Base-by-base conservation (phyloP, 2,113 vertebrate genomes). In the Alethe diademata region DNA sequence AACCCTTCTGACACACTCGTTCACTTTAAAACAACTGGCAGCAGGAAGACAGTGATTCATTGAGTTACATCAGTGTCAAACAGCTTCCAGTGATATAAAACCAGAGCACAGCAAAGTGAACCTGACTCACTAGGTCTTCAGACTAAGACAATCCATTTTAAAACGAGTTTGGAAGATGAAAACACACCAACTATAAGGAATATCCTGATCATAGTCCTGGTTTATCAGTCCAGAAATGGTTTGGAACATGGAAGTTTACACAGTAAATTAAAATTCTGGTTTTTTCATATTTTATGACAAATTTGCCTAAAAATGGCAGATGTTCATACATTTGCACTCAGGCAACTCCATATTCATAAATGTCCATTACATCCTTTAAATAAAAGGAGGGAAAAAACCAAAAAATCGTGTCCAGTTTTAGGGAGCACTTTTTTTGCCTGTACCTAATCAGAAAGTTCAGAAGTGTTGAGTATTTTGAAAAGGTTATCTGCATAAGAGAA, bases 401-500 rank as follows among this genome's bases (percentile, higher is more conserved):
- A 24, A 81, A n/a, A 73, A 67, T 24, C 19, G 35, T 47, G 5
- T 57, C 33, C 20, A 29, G 23, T 80, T 85, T 65, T 29, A 81
- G 22, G 45, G 8, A 91, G 13, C 4, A 51, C 15, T 42, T 53
- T 57, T 71, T 73, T 64, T 73, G 50, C 36, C 57, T 70, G 17
- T 13, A 45, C 11, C 38, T 71, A 80, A 85, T 57, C 42, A 75
- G 53, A 94, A 90, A 88, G 65, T 71, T 93, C 45, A 93, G 18
- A 80, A 84, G 11, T 4, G 9, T 25, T 81, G 42, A 75, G 48
- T 86, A 86, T 78, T 76, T 87, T 72, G 93, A 95, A 95, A 92
- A 89, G 74, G 42, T 67, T 80, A 80, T 73, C 66, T 83, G 28
- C 24, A 13, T 73, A 90, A 94, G 28, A 92, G 64, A 96, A 95